Conservation (phyloP, 1,140 invertebrate species). For the Dendroctonus valens region DNA sequence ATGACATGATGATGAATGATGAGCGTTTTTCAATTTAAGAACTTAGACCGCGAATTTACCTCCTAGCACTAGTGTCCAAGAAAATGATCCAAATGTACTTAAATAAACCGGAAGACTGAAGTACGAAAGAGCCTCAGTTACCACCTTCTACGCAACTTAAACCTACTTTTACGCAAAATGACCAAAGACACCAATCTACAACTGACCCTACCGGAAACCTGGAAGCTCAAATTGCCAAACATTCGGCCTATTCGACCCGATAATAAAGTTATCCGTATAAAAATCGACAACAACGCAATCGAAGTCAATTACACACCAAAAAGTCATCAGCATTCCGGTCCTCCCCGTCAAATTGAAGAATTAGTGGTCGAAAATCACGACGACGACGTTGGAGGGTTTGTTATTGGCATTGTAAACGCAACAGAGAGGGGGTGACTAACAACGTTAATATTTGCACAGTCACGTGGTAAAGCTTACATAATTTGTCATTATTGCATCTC, state of each 20-base stretch:
- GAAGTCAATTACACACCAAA: constrained; percentile 17
- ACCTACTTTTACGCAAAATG: too few relatives aligned
- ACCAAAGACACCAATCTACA: too few relatives aligned
- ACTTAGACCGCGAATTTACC: too few relatives aligned
- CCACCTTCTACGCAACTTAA: too few relatives aligned
- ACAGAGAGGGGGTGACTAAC: constrained; percentile 14
- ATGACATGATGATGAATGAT: too few relatives aligned
- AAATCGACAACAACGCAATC: constrained; percentile 1
- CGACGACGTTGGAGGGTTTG: constrained; percentile 15
- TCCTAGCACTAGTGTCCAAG: too few relatives aligned
- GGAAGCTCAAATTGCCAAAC: too few relatives aligned
- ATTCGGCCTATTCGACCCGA: background rate
- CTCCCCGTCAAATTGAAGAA: constrained; percentile 21
- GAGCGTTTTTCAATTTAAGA: too few relatives aligned
- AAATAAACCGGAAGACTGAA: too few relatives aligned
- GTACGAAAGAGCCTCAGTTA: too few relatives aligned
- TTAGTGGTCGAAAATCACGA: constrained; percentile 24
- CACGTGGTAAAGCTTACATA: constrained; percentile 20
- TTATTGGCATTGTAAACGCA: constrained; percentile 21
- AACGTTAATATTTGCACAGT: constrained; percentile 24
- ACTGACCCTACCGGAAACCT: too few relatives aligned
- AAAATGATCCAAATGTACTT: too few relatives aligned
- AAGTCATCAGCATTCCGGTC: constrained; percentile 16
- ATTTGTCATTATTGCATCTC: constrained; percentile 17
- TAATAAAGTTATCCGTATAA: background rate